Percentiles rank a stretch among this genome's conserved stretches.
Evolutionary conservation across 2,888 invertebrate species (phyloP).

Genomic region (Synanthedon tipuliformis): DNA sequence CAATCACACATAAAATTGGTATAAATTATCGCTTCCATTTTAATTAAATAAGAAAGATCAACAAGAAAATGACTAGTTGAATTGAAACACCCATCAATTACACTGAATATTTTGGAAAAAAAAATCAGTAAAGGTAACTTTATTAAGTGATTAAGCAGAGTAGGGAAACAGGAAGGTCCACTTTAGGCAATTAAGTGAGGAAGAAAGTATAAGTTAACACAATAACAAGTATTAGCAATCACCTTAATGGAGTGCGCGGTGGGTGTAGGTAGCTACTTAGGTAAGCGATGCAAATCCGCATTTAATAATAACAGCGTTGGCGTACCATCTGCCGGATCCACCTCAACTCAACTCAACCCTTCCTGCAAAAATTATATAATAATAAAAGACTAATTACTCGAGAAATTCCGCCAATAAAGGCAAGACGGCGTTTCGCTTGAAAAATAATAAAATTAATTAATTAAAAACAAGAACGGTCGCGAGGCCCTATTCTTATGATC

Average conservation of each 20-base stretch:
- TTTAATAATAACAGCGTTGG: slow-evolving; percentile 22
- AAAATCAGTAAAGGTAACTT: too few relatives aligned
- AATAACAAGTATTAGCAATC: too few relatives aligned
- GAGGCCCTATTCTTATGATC: slow-evolving; percentile 1
- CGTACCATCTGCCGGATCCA: slow-evolving; percentile 24
- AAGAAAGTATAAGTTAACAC: too few relatives aligned
- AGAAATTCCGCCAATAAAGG: slow-evolving; percentile 63
- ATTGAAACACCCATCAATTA: too few relatives aligned
- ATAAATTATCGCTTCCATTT: too few relatives aligned
- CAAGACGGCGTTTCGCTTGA: slow-evolving; percentile 48
- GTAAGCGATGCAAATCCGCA: slow-evolving; percentile 17
- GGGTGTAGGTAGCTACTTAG: neutral
- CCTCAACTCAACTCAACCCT: slow-evolving; percentile 57
- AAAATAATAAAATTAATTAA: slow-evolving; percentile 71
- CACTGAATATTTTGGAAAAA: too few relatives aligned
- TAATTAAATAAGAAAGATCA: too few relatives aligned
- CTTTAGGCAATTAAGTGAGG: too few relatives aligned
- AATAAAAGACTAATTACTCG: slow-evolving; percentile 70
- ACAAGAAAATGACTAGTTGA: too few relatives aligned
- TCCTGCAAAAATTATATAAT: slow-evolving; percentile 65
- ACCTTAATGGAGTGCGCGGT: neutral
- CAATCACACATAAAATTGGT: too few relatives aligned
- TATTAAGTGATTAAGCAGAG: too few relatives aligned
- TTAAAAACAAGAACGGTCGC: slow-evolving; percentile 51
- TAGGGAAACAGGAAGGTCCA: too few relatives aligned